phyloP scores from a whole-genome alignment of 37 sponge, comb jelly and placozoan species.

The Mnemiopsis leidyi region DNA sequence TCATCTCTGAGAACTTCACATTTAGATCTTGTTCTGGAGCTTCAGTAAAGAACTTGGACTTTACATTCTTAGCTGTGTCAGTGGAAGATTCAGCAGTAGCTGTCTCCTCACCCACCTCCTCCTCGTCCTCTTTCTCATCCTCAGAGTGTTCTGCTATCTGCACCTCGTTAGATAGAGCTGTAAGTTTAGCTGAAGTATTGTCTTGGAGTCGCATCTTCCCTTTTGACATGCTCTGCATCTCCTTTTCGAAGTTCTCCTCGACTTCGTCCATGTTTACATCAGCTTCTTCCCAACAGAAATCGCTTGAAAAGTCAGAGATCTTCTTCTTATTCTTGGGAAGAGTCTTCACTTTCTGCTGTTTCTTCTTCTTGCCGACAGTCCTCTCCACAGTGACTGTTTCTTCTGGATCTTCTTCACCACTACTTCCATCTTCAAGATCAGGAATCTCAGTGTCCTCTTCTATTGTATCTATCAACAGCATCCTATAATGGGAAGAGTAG shows the following conservation, averaged over 20 bases:
- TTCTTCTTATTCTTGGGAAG: slow-evolving; percentile 25
- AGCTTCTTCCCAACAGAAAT: background rate
- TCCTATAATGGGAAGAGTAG: background rate
- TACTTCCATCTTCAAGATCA: slow-evolving; percentile 51
- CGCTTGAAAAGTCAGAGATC: background rate
- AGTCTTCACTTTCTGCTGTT: slow-evolving; percentile 33
- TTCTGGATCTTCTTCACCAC: slow-evolving; percentile 68
- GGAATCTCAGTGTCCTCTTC: slow-evolving; percentile 75
- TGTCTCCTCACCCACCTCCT: slow-evolving; percentile 54
- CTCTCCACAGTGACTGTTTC: slow-evolving; percentile 71
- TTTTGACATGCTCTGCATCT: background rate
- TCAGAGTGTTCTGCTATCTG: slow-evolving; percentile 6
- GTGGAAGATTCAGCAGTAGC: background rate
- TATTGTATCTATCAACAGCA: slow-evolving; percentile 74
- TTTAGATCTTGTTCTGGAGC: slow-evolving; percentile 70
- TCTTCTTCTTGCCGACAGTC: background rate
- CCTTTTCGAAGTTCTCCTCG: background rate
- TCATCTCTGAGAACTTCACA: slow-evolving; percentile 91
- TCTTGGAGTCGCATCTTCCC: background rate
- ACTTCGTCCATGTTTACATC: background rate
- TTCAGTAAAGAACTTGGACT: slow-evolving; percentile 74
- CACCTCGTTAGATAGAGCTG: slow-evolving; percentile 21
- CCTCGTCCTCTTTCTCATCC: slow-evolving; percentile 53
- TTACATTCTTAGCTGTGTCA: slow-evolving; percentile 56
- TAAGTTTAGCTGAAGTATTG: background rate